phyloP scores from a whole-genome alignment of 2,888 invertebrate genomes.

The Lasioglossum figueresi region DNA sequence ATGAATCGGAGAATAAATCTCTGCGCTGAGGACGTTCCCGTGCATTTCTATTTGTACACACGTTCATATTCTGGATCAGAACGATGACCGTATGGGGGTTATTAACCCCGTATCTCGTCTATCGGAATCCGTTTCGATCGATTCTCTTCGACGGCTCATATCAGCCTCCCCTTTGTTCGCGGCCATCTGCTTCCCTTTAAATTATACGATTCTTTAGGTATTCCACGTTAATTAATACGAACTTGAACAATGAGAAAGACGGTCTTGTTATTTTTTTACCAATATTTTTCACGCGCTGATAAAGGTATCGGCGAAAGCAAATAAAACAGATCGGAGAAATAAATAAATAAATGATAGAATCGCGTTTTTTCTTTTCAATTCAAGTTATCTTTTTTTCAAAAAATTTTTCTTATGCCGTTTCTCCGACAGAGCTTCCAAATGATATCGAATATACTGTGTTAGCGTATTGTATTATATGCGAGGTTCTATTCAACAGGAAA shows the following conservation, averaged over 20 bases:
- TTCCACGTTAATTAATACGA: slow-evolving; percentile 12
- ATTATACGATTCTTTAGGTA: slow-evolving; percentile 15
- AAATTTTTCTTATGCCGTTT: no score
- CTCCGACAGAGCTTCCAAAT: no score
- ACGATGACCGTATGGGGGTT: slow-evolving; percentile 49
- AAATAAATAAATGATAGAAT: neutral
- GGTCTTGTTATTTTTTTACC: neutral
- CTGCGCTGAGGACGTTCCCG: neutral
- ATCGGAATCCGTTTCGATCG: slow-evolving; percentile 65
- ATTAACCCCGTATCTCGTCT: slow-evolving; percentile 64
- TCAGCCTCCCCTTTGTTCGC: slow-evolving; percentile 32
- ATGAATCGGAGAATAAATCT: slow-evolving; percentile 21
- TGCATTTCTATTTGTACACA: slow-evolving; percentile 13
- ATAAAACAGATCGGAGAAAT: neutral
- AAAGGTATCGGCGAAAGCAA: neutral
- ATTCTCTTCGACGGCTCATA: slow-evolving; percentile 57
- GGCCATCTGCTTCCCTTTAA: slow-evolving; percentile 32
- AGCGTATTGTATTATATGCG: neutral
- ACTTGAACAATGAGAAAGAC: slow-evolving; percentile 8
- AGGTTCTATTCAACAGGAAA: neutral
- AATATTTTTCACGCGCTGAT: neutral
- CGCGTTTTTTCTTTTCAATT: neutral
- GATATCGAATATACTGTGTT: neutral
- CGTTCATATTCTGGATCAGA: slow-evolving; percentile 17
- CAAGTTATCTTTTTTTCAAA: neutral